Conservation (phyloP, 2,888 invertebrate species). For the Acronicta alni region DNA sequence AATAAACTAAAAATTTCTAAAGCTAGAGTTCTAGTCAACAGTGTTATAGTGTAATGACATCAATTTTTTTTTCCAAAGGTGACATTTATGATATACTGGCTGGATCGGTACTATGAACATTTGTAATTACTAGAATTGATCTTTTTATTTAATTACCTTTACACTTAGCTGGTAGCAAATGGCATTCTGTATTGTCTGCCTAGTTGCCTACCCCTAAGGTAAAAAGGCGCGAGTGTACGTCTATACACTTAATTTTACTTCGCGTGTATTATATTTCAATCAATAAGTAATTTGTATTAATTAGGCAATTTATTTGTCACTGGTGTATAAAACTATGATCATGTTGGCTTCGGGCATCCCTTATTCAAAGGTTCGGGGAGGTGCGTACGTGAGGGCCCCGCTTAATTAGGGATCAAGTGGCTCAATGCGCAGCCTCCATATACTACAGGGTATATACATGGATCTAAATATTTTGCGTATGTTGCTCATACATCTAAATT, state of each 20-base stretch:
- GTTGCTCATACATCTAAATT: conserved; percentile 41
- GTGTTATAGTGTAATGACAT: too few species aligned
- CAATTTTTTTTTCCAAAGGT: too few species aligned
- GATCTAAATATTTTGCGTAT: conserved; percentile 55
- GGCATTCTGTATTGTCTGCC: too few species aligned
- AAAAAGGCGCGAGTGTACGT: too few species aligned
- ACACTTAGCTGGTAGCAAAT: too few species aligned
- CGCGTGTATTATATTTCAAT: conserved; percentile 14
- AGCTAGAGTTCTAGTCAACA: too few species aligned
- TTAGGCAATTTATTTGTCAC: conserved; percentile 31
- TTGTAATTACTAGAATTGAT: too few species aligned
- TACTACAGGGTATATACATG: conserved; percentile 27
- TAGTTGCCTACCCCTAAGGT: too few species aligned
- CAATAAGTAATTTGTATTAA: conserved; percentile 19
- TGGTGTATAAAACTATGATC: conserved; percentile 42
- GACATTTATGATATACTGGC: too few species aligned
- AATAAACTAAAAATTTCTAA: too few species aligned
- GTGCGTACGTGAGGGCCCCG: conserved; percentile 73
- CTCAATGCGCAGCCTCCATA: conserved; percentile 52
- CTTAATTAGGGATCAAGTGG: conserved; percentile 75
- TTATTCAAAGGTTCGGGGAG: conserved; percentile 73
- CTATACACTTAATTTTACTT: conserved; percentile 3
- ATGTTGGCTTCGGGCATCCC: conserved; percentile 54
- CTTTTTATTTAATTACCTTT: conserved; percentile 19
- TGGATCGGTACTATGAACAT: too few species aligned